Evolutionary conservation across 1,140 invertebrate genomes (phyloP).

Genomic region (Wasmannia auropunctata): DNA sequence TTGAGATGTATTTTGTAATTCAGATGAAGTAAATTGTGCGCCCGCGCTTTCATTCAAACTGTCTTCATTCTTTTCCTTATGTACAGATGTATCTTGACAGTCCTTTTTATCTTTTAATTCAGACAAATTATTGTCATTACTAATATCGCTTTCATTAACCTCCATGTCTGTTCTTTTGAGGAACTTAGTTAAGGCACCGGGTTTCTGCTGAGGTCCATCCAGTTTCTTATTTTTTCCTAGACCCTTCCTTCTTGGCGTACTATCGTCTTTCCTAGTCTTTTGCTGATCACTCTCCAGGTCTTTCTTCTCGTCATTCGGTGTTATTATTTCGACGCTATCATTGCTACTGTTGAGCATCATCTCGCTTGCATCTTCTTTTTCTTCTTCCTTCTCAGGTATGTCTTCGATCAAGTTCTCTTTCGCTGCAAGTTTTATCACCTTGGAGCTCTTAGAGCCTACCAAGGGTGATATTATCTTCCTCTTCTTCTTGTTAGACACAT

Average conservation of each 20-base stretch:
- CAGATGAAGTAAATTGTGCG: background rate
- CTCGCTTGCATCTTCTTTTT: background rate
- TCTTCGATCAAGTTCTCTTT: slow-evolving; percentile 72
- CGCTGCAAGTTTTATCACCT: slow-evolving; percentile 77
- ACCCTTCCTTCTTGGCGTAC: slow-evolving; percentile 36
- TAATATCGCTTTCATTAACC: slow-evolving; percentile 57
- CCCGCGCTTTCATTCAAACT: slow-evolving; percentile 57
- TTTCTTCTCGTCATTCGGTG: slow-evolving; percentile 34
- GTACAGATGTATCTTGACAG: background rate
- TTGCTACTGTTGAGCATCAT: background rate
- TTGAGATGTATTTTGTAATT: slow-evolving; percentile 6
- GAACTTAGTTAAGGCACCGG: slow-evolving; percentile 75
- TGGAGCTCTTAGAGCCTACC: slow-evolving; percentile 72
- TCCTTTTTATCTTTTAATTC: slow-evolving; percentile 57
- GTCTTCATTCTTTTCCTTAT: slow-evolving; percentile 75
- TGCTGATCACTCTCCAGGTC: slow-evolving; percentile 51
- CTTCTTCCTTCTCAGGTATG: background rate
- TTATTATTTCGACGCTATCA: slow-evolving; percentile 36
- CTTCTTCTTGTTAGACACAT: slow-evolving; percentile 78
- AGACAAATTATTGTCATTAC: slow-evolving; percentile 71
- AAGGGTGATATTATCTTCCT: slow-evolving; percentile 78
- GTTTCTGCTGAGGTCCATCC: slow-evolving; percentile 66
- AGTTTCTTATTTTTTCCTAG: slow-evolving; percentile 62
- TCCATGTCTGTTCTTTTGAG: slow-evolving; percentile 73
- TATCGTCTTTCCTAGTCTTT: slow-evolving; percentile 8